Conservation (phyloP, 92 coral and sea anemone genomes). For the Desmophyllum pertusum region DNA sequence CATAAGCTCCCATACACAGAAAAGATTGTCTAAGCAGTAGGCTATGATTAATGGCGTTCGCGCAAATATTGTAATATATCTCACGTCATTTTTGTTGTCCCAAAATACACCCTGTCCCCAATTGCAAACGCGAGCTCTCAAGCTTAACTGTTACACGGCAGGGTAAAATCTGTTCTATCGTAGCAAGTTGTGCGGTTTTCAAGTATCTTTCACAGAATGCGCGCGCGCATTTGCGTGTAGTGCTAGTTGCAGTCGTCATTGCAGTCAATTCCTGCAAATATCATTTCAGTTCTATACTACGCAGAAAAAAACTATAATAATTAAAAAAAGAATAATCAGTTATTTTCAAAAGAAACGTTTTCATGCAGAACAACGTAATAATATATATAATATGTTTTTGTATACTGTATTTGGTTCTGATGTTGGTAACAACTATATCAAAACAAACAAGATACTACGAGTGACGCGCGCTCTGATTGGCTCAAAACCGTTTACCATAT, state of each 20-base stretch:
- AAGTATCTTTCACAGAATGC: neutral
- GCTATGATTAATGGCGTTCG: neutral
- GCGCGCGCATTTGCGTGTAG: neutral
- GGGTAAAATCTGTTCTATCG: neutral
- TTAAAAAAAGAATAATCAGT: neutral
- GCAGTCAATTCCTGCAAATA: neutral
- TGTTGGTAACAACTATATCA: neutral
- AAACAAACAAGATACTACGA: too few species aligned
- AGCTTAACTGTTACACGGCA: neutral
- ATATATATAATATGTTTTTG: neutral
- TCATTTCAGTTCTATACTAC: neutral
- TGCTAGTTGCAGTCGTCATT: too few species aligned
- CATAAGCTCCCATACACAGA: neutral
- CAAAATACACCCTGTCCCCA: neutral
- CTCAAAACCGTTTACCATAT: too few species aligned
- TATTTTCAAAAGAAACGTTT: neutral
- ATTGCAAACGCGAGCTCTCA: neutral
- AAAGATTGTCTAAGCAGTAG: neutral
- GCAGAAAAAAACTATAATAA: too few species aligned
- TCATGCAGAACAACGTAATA: neutral
- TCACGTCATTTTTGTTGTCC: neutral
- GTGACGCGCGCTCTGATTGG: too few species aligned
- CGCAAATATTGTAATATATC: neutral
- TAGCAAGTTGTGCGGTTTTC: neutral
- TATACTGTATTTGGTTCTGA: neutral